Conservation (phyloP, 2,113 vertebrate genomes). For the Chroicocephalus ridibundus region DNA sequence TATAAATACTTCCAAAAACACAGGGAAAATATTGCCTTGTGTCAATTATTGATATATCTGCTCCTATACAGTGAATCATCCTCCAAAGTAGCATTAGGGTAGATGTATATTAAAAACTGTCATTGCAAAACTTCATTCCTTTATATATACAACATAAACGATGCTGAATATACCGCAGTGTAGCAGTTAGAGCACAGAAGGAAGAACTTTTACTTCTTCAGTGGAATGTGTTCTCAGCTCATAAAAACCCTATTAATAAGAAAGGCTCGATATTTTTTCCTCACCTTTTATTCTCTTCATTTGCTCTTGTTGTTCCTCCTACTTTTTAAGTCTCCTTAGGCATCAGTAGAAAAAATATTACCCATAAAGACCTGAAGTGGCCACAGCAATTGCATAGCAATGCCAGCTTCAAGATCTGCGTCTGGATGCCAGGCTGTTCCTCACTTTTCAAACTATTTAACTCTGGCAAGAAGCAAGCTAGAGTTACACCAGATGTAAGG, state of each 20-base stretch:
- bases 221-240: neutral
- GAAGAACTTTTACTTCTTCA: neutral
- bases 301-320: neutral
- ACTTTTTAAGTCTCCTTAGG: neutral
- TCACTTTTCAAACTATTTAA: neutral
- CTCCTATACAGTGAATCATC: neutral
- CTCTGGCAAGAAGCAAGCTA: neutral
- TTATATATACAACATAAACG: neutral
- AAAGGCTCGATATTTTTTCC: neutral
- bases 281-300: neutral
- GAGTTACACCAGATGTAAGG: neutral
- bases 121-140: neutral
- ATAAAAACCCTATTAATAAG: neutral
- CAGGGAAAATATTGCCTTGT: neutral
- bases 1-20: neutral
- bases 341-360: neutral
- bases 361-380: neutral
- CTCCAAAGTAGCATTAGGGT: neutral
- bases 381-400: neutral
- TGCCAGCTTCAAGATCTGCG: neutral
- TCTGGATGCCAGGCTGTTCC: slow-evolving; percentile 36
- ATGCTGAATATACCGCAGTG: neutral
- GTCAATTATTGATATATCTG: neutral
- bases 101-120: neutral
- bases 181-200: neutral